phyloP scores from a whole-genome alignment of 92 coral and sea anemone genomes.

The Desmophyllum pertusum region DNA sequence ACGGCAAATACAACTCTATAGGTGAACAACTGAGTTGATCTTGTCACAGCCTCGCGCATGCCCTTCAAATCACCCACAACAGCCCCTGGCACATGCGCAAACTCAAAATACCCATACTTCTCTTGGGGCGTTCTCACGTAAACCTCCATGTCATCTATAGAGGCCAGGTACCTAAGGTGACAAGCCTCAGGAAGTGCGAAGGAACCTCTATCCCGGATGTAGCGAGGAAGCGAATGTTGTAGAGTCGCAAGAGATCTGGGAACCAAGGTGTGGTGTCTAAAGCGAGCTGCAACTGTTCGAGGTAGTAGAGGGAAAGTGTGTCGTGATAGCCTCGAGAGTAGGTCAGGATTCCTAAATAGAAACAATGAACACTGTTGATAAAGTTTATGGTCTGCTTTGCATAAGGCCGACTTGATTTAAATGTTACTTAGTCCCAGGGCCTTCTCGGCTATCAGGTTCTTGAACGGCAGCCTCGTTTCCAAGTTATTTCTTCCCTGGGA shows the following conservation, averaged over 20 bases:
- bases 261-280: conserved; percentile 56
- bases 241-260: conserved; percentile 72
- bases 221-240: conserved; percentile 69
- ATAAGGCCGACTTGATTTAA: background rate
- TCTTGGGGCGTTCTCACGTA: conserved; percentile 48
- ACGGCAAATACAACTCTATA: conserved; percentile 49
- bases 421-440: too few species aligned
- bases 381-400: too few species aligned
- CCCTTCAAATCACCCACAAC: conserved; percentile 71
- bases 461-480: too few species aligned
- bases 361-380: background rate
- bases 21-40: conserved; percentile 45
- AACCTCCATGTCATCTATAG: conserved; percentile 30
- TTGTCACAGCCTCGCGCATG: conserved; percentile 56
- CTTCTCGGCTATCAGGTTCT: too few species aligned
- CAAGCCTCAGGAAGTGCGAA: conserved; percentile 50
- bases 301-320: conserved; percentile 65
- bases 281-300: conserved; percentile 61
- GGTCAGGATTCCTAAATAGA: conserved; percentile 58
- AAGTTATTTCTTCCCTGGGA: too few species aligned
- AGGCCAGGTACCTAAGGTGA: conserved; percentile 50
- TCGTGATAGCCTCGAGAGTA: conserved; percentile 86
- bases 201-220: conserved; percentile 41
- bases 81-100: conserved; percentile 64
- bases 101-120: conserved; percentile 77